Percentiles rank a stretch among this genome's conserved stretches.
phyloP scores from a whole-genome alignment of 2,888 invertebrate genomes.

The Drosophila quinaria region DNA sequence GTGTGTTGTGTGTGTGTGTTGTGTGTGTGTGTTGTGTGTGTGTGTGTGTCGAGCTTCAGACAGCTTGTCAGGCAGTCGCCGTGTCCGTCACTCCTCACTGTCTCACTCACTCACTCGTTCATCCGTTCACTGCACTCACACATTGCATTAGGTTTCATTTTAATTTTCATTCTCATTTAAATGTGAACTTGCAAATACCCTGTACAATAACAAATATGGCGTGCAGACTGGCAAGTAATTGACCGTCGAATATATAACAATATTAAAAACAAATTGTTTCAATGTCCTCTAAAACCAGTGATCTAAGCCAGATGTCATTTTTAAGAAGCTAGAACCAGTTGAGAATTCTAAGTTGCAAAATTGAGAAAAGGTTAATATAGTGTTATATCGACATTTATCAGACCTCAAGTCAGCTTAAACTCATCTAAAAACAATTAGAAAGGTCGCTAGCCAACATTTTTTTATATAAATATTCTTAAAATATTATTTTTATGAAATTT shows the following conservation, averaged over 20 bases:
- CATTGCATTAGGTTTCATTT: slow-evolving; percentile 9
- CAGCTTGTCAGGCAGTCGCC: slow-evolving; percentile 50
- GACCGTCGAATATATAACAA: neutral
- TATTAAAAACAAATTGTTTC: too few species aligned
- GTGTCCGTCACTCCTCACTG: slow-evolving; percentile 16
- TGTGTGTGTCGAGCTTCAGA: slow-evolving; percentile 29
- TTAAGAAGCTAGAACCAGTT: too few species aligned
- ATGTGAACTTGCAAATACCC: slow-evolving; percentile 1
- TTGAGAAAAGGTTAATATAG: too few species aligned
- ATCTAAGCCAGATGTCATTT: too few species aligned
- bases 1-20: slow-evolving; percentile 7
- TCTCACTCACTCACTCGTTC: slow-evolving; percentile 17
- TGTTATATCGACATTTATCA: too few species aligned
- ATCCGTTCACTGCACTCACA: slow-evolving; percentile 16
- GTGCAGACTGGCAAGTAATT: neutral
- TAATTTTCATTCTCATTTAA: neutral
- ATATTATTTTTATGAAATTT: too few species aligned
- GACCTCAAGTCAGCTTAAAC: too few species aligned
- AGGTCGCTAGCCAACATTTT: too few species aligned
- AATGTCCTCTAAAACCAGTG: too few species aligned
- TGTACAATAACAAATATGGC: neutral
- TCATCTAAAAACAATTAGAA: too few species aligned
- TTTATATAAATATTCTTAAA: too few species aligned
- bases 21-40: slow-evolving; percentile 13
- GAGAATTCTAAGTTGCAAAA: too few species aligned